phyloP scores from a whole-genome alignment of 2,113 vertebrate genomes.

The Numenius arquata region DNA sequence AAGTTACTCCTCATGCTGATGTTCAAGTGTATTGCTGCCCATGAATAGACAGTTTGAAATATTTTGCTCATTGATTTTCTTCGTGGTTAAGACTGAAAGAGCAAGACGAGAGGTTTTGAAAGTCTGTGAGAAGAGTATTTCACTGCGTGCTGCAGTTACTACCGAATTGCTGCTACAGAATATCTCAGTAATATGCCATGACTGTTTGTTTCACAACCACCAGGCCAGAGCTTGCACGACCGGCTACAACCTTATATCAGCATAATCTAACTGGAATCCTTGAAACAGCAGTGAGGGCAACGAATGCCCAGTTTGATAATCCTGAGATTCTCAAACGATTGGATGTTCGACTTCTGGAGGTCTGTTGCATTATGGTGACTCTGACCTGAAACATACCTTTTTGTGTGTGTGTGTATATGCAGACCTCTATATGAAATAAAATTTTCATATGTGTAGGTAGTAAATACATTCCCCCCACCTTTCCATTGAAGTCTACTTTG shows the following conservation, averaged over 20 bases:
- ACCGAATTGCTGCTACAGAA: background rate
- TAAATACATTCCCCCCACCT: background rate
- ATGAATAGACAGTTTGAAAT: background rate
- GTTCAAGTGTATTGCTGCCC: background rate
- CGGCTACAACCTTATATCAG: constrained; percentile 96
- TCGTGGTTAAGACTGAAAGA: background rate
- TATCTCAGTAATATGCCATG: background rate
- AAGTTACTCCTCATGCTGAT: background rate
- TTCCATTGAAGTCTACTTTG: background rate
- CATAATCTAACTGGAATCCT: constrained; percentile 97
- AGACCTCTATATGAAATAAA: background rate
- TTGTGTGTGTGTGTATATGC: background rate
- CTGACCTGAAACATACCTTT: background rate
- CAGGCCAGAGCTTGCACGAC: constrained; percentile 92
- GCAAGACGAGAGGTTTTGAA: background rate
- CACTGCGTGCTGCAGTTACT: background rate
- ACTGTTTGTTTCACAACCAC: constrained; percentile 3
- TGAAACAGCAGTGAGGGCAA: constrained; percentile 94
- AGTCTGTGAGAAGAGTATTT: background rate
- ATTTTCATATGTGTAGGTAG: background rate
- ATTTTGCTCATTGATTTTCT: background rate
- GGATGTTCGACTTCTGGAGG: constrained; percentile 95
- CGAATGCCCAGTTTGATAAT: constrained; percentile 96
- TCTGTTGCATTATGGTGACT: constrained; percentile 43
- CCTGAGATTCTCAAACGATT: constrained; percentile 93